phyloP scores from a whole-genome alignment of 1,140 invertebrate species.

The Conopomorpha cramerella region DNA sequence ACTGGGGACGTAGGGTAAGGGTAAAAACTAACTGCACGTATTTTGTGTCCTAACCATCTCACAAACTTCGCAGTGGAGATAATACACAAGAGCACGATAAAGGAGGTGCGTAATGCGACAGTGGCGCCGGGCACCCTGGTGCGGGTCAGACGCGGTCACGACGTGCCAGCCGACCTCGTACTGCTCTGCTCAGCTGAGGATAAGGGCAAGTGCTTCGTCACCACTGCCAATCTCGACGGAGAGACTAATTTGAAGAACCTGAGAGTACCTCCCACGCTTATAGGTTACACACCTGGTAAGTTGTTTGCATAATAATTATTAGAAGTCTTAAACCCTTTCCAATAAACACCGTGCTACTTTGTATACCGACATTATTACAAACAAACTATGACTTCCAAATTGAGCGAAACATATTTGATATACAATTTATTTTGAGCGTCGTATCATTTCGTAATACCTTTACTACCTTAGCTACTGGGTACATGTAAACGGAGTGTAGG shows the following conservation, averaged over 20 bases:
- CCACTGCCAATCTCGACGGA: slow-evolving; percentile 98
- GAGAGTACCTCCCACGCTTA: slow-evolving; percentile 50
- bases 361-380: no score
- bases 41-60: neutral
- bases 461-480: no score
- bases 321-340: no score
- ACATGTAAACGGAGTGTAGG: no score
- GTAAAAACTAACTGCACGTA: no score
- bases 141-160: slow-evolving; percentile 68
- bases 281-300: slow-evolving; percentile 40
- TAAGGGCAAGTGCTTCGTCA: slow-evolving; percentile 97
- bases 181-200: slow-evolving; percentile 83
- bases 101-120: slow-evolving; percentile 30
- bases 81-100: slow-evolving; percentile 38
- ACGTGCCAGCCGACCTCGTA: slow-evolving; percentile 82
- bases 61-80: slow-evolving; percentile 32
- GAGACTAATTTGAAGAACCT: slow-evolving; percentile 98
- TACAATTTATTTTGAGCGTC: no score
- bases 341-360: no score
- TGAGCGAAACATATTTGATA: no score
- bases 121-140: slow-evolving; percentile 76
- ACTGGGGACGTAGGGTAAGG: no score
- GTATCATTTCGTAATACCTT: no score
- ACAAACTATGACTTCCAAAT: no score
- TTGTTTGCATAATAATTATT: no score